Evolutionary conservation across 2,888 invertebrate species (phyloP).

Genomic region (Ligdia adustata): DNA sequence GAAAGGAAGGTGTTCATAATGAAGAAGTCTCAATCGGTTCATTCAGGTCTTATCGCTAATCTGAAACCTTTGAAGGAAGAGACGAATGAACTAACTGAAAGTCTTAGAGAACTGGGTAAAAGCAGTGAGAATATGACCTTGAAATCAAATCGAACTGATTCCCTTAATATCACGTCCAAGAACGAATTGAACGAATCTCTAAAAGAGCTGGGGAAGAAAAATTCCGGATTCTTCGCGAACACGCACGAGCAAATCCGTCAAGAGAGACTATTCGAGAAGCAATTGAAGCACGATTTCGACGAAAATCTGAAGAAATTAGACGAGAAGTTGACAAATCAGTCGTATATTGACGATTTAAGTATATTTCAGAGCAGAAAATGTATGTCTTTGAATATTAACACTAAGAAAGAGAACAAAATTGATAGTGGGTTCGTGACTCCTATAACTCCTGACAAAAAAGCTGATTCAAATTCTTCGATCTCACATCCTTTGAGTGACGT

Average conservation of each 20-base stretch:
- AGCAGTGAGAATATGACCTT: slow-evolving; percentile 21
- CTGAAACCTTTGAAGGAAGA: slow-evolving; percentile 56
- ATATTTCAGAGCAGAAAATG: slow-evolving; percentile 65
- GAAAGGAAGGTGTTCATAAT: slow-evolving; percentile 62
- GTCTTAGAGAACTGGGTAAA: slow-evolving; percentile 32
- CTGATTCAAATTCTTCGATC: slow-evolving; percentile 67
- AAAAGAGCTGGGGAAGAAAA: slow-evolving; percentile 57
- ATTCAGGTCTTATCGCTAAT: slow-evolving; percentile 69
- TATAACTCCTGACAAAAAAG: slow-evolving; percentile 76
- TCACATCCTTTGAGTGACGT: slow-evolving; percentile 91
- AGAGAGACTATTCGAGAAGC: slow-evolving; percentile 81
- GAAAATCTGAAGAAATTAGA: slow-evolving; percentile 69
- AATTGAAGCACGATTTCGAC: slow-evolving; percentile 75
- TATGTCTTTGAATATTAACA: slow-evolving; percentile 68
- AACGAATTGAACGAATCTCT: slow-evolving; percentile 60
- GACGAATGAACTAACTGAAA: slow-evolving; percentile 32
- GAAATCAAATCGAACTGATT: slow-evolving; percentile 1
- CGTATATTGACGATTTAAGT: slow-evolving; percentile 61
- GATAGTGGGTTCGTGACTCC: slow-evolving; percentile 89
- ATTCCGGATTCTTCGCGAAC: slow-evolving; percentile 85
- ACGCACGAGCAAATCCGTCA: slow-evolving; percentile 88
- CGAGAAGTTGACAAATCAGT: slow-evolving; percentile 54
- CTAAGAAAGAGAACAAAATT: slow-evolving; percentile 45
- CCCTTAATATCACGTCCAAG: slow-evolving; percentile 27
- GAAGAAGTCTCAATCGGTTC: slow-evolving; percentile 77